These are phyloP conservation scores for Mastacembelus armatus DNA, from an alignment of 2,797 vertebrate genomes.

Conservation along the genomic window DNA sequence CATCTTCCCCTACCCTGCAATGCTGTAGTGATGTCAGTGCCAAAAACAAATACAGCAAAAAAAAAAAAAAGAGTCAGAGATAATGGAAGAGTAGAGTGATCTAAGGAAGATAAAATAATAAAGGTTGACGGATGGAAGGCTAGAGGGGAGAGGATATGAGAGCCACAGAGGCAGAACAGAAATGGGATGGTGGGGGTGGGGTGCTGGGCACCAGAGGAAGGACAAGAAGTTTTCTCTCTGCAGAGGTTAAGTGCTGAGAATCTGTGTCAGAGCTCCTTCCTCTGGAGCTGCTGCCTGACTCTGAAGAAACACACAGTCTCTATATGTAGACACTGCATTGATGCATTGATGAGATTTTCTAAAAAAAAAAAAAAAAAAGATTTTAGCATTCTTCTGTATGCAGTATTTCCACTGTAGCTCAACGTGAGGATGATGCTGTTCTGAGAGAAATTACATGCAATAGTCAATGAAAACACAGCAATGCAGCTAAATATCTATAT, in stretches of 20 bases:
- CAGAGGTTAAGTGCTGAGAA: slow-evolving; percentile 62
- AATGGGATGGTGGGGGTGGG: slow-evolving; percentile 17
- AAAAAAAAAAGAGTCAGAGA: slow-evolving; percentile 47
- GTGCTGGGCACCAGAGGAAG: slow-evolving; percentile 30
- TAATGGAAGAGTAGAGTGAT: slow-evolving; percentile 66
- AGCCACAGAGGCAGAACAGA: slow-evolving; percentile 44
- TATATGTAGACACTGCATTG: slow-evolving; percentile 25
- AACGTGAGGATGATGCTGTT: neutral
- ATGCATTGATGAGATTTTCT: slow-evolving; percentile 37
- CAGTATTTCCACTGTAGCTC: no score
- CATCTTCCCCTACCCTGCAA: slow-evolving; percentile 72
- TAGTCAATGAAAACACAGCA: slow-evolving; percentile 36
- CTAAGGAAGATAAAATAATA: slow-evolving; percentile 67
- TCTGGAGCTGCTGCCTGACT: slow-evolving; percentile 54
- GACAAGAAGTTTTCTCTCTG: slow-evolving; percentile 63
- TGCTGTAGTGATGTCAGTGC: slow-evolving; percentile 75
- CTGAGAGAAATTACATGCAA: slow-evolving; percentile 35
- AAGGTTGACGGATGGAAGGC: slow-evolving; percentile 50
- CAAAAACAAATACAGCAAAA: slow-evolving; percentile 67
- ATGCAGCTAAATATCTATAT: slow-evolving; percentile 40
- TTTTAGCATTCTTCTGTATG: no score
- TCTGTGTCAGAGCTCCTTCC: slow-evolving; percentile 66
- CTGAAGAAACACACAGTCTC: slow-evolving; percentile 39
- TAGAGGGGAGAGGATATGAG: slow-evolving; percentile 46
- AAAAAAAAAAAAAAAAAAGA: slow-evolving; percentile 27